A percentile compares a stretch with the other conserved stretches of the same genome.
These are phyloP conservation scores for Ephydatia muelleri DNA, from an alignment of 37 sponge, comb jelly and placozoan genomes.

Conservation along the genomic window DNA sequence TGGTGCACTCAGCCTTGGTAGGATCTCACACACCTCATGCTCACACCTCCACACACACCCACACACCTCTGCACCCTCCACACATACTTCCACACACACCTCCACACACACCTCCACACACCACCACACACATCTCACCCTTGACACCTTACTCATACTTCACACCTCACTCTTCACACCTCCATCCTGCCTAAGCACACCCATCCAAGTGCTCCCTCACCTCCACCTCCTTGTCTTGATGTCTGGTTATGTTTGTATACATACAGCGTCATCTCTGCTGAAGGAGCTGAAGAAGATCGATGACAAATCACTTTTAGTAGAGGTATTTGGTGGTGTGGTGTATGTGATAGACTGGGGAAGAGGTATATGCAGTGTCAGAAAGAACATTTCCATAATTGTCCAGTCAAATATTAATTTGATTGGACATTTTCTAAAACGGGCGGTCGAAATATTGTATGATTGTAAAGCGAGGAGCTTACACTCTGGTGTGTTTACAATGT, in stretches of 20 bases:
- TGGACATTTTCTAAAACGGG: no score
- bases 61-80: not conserved
- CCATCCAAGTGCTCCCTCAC: not conserved
- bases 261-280: slow-evolving; percentile 65
- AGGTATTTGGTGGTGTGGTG: slow-evolving; percentile 80
- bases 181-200: not conserved
- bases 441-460: no score
- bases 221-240: slow-evolving; percentile 6
- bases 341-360: slow-evolving; percentile 63
- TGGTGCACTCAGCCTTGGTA: slow-evolving; percentile 53
- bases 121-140: not conserved
- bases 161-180: not conserved
- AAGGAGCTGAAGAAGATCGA: slow-evolving; percentile 96
- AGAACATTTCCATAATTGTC: not conserved
- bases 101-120: not conserved
- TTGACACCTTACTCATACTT: not conserved
- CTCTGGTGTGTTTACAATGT: no score
- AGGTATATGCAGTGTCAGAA: not conserved
- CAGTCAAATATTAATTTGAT: no score
- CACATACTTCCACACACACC: not conserved
- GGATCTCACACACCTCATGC: not conserved
- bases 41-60: not conserved
- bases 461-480: no score
- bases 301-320: slow-evolving; percentile 95
- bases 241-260: no score